phyloP scores from a whole-genome alignment of 2,113 vertebrate species.

The Syrmaticus mikado region DNA sequence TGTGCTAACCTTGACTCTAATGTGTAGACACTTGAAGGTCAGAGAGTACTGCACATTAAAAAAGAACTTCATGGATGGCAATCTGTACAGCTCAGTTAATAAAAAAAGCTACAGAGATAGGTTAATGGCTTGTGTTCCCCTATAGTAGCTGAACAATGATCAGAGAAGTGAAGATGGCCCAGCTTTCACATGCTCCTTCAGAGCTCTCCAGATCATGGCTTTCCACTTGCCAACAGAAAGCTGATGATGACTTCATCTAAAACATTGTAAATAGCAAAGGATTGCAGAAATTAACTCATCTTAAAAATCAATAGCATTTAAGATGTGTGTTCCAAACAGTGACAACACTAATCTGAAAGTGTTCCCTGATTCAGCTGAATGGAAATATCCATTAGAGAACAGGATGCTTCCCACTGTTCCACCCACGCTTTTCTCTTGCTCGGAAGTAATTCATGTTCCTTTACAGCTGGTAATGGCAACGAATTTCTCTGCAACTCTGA shows the following conservation, averaged over 20 bases:
- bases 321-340: slow-evolving; percentile 34
- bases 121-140: background rate
- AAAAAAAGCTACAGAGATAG: background rate
- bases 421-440: slow-evolving; percentile 20
- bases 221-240: background rate
- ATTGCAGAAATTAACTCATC: slow-evolving; percentile 46
- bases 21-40: background rate
- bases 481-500: background rate
- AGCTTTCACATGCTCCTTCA: background rate
- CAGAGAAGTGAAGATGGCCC: background rate
- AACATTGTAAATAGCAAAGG: background rate
- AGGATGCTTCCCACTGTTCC: slow-evolving; percentile 47
- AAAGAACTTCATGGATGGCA: background rate
- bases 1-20: background rate
- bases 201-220: background rate
- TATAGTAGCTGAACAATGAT: background rate
- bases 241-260: slow-evolving; percentile 3
- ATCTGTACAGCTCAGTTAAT: rapidly evolving
- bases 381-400: slow-evolving; percentile 48
- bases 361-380: slow-evolving; percentile 58
- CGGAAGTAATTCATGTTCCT: slow-evolving; percentile 32
- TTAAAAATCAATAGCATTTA: slow-evolving; percentile 53
- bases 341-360: slow-evolving; percentile 37
- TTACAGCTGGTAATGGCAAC: slow-evolving; percentile 29
- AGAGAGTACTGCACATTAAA: background rate